Base-by-base conservation (phyloP, 2,797 vertebrate genomes). In the Mallotus villosus region DNA sequence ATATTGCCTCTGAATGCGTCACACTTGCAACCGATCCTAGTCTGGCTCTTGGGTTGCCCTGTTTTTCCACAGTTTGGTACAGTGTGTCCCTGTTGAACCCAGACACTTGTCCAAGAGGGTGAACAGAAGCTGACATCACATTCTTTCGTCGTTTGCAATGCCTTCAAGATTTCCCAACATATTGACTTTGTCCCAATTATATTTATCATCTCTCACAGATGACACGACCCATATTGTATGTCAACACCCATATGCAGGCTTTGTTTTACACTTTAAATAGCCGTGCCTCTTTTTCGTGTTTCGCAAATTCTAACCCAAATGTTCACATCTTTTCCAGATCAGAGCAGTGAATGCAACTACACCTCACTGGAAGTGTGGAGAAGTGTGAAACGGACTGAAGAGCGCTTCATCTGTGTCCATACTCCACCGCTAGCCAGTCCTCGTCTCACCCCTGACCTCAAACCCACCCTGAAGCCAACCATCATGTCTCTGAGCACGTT, bases 401-500 rank as follows among this genome's bases (percentile, higher is more conserved):
- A 83, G 51, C 72, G 53, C 60, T 66, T 19, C 67, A 6, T 55
- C 22, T 29, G 66, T 7, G 51, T 21, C 32, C 1, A 3, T 74
- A 2, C 74, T 49, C 34, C 78, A 0, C 62, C 51, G 51, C 51
- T 17, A 55, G 51, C 29, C 16, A 3, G 69, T 24, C 21, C 76
- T 32, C 16, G 9, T 29, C 1, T 58, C 6, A 24, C 19, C 63
- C 7, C 29, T 6, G 51, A 25, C 67, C 25, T 63, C 29, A 74
- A 78, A 68, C 24, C 66, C 37, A 58, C 41, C 72, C 74, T 57
- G 62, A 87, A 73, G 8, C 78, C 25, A 49, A 68, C 62, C 72
- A 93, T 94, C 71, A 93, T 94, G 93, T 91, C 92, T 12, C 87
- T 92, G 34, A 64, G 87, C 58, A 89, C 91, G 0, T 91, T 94